Base-by-base conservation (phyloP, 2,888 invertebrate species). In the Watsonalla binaria region DNA sequence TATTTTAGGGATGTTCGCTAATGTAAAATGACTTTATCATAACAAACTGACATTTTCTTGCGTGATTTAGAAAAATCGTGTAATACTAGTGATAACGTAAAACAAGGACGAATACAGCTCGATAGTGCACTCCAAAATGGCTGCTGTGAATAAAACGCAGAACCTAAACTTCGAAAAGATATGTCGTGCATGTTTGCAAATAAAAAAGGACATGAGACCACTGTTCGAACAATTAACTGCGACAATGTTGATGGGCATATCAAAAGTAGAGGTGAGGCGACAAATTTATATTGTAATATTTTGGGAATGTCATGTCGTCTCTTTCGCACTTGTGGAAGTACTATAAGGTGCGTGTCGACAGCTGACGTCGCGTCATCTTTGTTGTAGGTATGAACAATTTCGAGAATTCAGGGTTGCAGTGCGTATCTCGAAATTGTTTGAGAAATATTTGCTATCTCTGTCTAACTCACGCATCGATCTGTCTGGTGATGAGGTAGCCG, bases 131-230 rank as follows among this genome's bases (percentile, higher is more conserved):
- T 68, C 72, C 88, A 90, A 90, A 78, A 90, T 90, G 90, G 90
- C 90, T 82, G 80, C 83, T 72, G 55, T 62, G 37, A 80, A 70
- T 71, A 85, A 82, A 80, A 66, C 71, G 51, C 79, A 72, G 57
- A 76, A 74, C 65, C 77, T 86, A 56, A 84, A 86, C 62, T 83
- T 93, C 66, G 93, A 93, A 64, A 93, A 93, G 84, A 92, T 93
- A 70, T 93, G 93, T 78, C 91, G 93, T 24, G 92, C 93, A 52
- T 93, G 93, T 79, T 85, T 93, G 69, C 91, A 92, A 63, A 88
- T 92, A 66, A 93, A 93, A 72, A 93, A 93, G 72, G 93, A 93
- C 70, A 93, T 93, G 93, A 84, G 93, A 64, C 93, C 93, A 35
- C 74, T 93, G 57, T 93, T 93, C 70, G 92, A 92, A 62, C 93